A percentile compares a stretch with the other conserved stretches of the same genome.
phyloP scores from a whole-genome alignment of 1,140 invertebrate species.

The Drosophila erecta region DNA sequence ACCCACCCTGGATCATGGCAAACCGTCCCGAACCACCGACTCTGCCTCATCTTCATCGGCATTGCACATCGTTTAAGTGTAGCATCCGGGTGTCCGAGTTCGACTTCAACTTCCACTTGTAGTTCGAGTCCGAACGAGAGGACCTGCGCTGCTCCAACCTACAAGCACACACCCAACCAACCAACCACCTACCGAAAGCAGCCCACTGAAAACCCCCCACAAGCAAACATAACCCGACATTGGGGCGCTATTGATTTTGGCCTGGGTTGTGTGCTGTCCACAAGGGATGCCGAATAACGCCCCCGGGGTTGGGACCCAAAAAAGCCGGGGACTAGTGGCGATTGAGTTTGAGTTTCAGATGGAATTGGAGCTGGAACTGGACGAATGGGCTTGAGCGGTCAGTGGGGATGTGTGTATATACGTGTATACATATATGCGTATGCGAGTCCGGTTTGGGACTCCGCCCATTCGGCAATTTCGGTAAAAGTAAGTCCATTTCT shows the following conservation, averaged over 20 bases:
- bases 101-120: conserved; percentile 31
- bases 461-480: conserved; percentile 4
- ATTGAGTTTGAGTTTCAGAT: background rate
- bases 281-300: conserved; percentile 16
- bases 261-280: conserved; percentile 26
- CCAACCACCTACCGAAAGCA: background rate
- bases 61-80: conserved; percentile 75
- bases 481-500: conserved; percentile 1
- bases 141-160: conserved; percentile 28
- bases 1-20: background rate
- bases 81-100: conserved; percentile 70
- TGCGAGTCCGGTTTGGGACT: conserved; percentile 11
- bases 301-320: conserved; percentile 10
- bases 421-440: background rate
- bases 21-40: background rate
- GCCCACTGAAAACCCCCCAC: background rate
- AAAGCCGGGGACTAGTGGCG: background rate
- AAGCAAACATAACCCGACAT: conserved; percentile 47
- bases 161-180: conserved; percentile 4
- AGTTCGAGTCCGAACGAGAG: conserved; percentile 45
- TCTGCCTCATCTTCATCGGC: conserved; percentile 26
- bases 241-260: conserved; percentile 75
- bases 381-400: conserved; percentile 20
- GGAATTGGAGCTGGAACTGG: conserved; percentile 5
- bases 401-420: conserved; percentile 10